Evolutionary conservation across 1,140 invertebrate species (phyloP).

Genomic region (Hermetia illucens): DNA sequence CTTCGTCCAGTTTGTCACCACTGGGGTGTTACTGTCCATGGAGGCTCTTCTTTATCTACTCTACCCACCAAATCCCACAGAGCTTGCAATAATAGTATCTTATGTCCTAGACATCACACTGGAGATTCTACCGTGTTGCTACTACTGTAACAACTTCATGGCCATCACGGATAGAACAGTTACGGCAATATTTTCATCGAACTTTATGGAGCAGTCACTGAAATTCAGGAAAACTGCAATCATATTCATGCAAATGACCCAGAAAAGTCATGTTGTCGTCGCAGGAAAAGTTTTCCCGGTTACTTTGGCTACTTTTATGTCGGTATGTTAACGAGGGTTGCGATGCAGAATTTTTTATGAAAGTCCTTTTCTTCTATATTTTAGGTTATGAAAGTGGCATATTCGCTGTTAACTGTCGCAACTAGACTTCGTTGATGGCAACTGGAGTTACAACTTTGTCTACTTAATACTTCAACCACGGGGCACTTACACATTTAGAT

Average conservation of each 20-base stretch:
- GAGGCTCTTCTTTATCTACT: conserved; percentile 6
- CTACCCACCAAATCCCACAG: conserved; percentile 3
- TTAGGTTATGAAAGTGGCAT: no score
- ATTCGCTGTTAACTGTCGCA: no score
- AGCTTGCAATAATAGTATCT: conserved; percentile 3
- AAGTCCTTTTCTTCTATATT: no score
- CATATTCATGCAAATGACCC: conserved; percentile 9
- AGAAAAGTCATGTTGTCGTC: conserved; percentile 3
- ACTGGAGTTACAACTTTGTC: no score
- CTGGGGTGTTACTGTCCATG: conserved; percentile 6
- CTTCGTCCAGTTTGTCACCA: conserved; percentile 7
- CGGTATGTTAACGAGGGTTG: no score
- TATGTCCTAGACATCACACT: conserved; percentile 4
- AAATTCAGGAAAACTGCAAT: conserved; percentile 8
- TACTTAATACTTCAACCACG: no score
- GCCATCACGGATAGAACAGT: conserved; percentile 2
- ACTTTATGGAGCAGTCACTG: conserved; percentile 6
- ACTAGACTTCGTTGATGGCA: no score
- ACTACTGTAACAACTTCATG: conserved; percentile 6
- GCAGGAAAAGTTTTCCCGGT: conserved; percentile 8
- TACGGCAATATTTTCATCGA: conserved; percentile 7
- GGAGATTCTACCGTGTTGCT: conserved; percentile 7
- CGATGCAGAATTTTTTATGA: no score
- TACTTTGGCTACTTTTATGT: conserved; percentile 7
- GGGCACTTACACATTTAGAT: no score